A percentile compares a stretch with the other conserved stretches of the same genome.
phyloP scores from a whole-genome alignment of 2,113 vertebrate species.

The Hassar affinis region DNA sequence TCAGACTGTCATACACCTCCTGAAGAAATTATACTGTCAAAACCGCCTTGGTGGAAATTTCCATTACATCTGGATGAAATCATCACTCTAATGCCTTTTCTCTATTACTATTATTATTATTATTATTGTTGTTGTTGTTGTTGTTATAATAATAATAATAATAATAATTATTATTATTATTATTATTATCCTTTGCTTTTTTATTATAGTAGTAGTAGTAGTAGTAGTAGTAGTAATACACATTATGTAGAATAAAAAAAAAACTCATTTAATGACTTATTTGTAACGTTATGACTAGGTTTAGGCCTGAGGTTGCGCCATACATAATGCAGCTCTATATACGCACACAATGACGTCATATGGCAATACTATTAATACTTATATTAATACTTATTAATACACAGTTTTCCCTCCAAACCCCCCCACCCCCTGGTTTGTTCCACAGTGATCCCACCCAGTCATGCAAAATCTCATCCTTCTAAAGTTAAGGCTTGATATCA shows the following conservation, averaged over 20 bases:
- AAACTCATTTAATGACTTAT: neutral
- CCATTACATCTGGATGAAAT: too few species aligned
- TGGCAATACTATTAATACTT: neutral
- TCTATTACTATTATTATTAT: conserved; percentile 2
- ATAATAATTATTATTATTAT: neutral
- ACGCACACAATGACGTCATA: neutral
- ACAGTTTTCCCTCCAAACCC: neutral
- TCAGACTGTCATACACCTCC: too few species aligned
- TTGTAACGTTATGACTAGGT: neutral
- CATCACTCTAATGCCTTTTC: too few species aligned
- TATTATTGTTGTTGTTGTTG: neutral
- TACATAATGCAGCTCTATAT: neutral
- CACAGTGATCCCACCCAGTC: neutral
- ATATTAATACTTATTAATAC: neutral
- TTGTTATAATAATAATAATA: neutral
- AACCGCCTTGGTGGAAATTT: too few species aligned
- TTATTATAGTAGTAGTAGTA: too few species aligned
- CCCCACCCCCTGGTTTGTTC: neutral
- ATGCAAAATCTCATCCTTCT: neutral
- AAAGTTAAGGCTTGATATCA: neutral
- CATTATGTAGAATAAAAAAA: neutral
- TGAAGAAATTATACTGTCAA: too few species aligned
- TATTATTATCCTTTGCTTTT: conserved; percentile 9
- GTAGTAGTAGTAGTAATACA: neutral
- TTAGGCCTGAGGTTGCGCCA: neutral